phyloP scores from a whole-genome alignment of 2,888 invertebrate species.

The Ryuthela nishihirai region DNA sequence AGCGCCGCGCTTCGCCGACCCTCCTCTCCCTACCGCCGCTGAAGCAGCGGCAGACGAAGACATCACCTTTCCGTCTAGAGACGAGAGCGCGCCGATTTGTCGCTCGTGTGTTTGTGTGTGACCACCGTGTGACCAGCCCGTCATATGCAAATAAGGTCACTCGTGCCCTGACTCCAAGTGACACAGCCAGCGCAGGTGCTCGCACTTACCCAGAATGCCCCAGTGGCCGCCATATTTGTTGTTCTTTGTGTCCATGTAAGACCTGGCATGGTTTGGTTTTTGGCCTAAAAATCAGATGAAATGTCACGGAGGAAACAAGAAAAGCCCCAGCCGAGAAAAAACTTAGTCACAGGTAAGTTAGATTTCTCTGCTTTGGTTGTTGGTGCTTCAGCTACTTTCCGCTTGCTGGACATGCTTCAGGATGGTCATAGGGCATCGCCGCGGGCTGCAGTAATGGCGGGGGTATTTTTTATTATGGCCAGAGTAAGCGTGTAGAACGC shows the following conservation, averaged over 20 bases:
- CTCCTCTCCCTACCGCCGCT: not conserved
- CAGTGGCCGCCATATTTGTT: slow-evolving; percentile 32
- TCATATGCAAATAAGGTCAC: not conserved
- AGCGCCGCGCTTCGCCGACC: not conserved
- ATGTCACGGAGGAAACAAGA: slow-evolving; percentile 52
- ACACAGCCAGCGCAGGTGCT: not conserved
- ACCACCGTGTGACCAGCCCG: not conserved
- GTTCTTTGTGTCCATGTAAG: slow-evolving; percentile 10
- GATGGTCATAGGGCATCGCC: too few relatives aligned
- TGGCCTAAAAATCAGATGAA: slow-evolving; percentile 13
- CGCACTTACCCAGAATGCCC: slow-evolving; percentile 30
- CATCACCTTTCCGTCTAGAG: not conserved
- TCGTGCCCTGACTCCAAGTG: not conserved
- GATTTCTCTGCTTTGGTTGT: too few relatives aligned
- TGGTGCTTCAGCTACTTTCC: too few relatives aligned
- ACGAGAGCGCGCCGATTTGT: not conserved
- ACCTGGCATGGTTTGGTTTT: slow-evolving; percentile 1
- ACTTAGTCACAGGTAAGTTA: slow-evolving; percentile 50
- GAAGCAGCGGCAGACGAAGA: not conserved
- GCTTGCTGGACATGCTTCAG: too few relatives aligned
- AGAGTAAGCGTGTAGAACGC: too few relatives aligned
- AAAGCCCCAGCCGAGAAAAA: slow-evolving; percentile 52
- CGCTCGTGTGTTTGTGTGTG: not conserved
- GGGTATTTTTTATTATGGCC: too few relatives aligned
- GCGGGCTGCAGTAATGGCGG: too few relatives aligned